Conservation (phyloP, 2,888 invertebrate species). For the Ditula angustiorana region DNA sequence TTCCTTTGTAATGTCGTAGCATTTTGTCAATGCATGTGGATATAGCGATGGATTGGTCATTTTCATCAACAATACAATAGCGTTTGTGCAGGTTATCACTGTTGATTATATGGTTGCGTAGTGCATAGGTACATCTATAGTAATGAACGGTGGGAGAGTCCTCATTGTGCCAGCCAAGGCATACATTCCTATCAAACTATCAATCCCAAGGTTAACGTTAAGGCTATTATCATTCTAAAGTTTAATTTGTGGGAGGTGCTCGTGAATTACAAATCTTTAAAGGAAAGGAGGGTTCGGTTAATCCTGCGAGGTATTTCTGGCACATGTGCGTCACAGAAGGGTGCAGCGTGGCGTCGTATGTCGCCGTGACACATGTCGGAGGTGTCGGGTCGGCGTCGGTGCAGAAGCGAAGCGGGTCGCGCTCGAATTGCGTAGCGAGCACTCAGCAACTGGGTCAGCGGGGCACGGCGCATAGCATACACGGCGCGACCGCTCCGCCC, state of each 20-base stretch:
- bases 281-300: not conserved
- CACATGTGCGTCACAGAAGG: constrained; percentile 42
- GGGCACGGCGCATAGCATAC: constrained; percentile 69
- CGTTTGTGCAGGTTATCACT: constrained; percentile 14
- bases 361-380: constrained; percentile 30
- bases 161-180: constrained; percentile 8
- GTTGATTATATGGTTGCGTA: constrained; percentile 22
- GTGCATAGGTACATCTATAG: constrained; percentile 1
- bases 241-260: not conserved
- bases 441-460: constrained; percentile 81
- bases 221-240: not conserved
- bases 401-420: constrained; percentile 66
- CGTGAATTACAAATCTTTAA: not conserved
- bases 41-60: constrained; percentile 5
- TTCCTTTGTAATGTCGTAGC: no score
- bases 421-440: constrained; percentile 79
- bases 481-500: constrained; percentile 54
- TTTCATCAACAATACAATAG: not conserved
- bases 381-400: constrained; percentile 28
- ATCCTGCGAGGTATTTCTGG: constrained; percentile 19
- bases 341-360: constrained; percentile 16
- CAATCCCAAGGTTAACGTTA: constrained; percentile 1
- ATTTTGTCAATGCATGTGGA: no score
- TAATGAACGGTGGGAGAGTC: constrained; percentile 23
- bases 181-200: not conserved